Conservation (phyloP, 2,113 vertebrate genomes). For the Camelus dromedarius region DNA sequence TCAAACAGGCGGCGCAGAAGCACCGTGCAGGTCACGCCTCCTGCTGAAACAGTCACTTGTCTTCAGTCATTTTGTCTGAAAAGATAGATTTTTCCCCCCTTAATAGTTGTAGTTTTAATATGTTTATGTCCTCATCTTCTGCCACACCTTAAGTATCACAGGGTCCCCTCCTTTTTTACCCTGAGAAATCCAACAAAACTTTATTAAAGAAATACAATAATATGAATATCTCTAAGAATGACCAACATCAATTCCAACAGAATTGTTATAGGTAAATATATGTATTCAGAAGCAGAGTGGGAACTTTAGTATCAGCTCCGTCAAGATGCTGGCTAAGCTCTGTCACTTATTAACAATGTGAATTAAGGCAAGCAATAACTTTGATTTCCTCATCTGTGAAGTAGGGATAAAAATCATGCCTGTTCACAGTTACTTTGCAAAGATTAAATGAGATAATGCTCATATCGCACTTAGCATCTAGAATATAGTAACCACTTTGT, state of each 20-base stretch:
- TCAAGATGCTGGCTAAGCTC: neutral
- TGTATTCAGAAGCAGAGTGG: neutral
- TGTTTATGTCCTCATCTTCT: neutral
- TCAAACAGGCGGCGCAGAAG: neutral
- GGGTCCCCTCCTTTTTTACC: neutral
- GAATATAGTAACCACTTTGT: neutral
- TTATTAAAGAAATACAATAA: neutral
- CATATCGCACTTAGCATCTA: neutral
- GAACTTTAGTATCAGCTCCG: neutral
- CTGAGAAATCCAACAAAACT: conserved; percentile 9
- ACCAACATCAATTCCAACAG: neutral
- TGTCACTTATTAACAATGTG: neutral
- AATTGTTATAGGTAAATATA: neutral
- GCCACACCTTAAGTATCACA: neutral
- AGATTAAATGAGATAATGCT: neutral
- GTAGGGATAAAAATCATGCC: neutral
- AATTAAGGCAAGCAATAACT: neutral
- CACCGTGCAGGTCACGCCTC: neutral
- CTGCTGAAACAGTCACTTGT: neutral
- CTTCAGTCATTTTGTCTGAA: neutral
- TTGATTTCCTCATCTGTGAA: neutral
- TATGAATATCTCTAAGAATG: neutral
- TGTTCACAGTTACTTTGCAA: neutral
- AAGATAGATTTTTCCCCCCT: neutral
- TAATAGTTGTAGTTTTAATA: neutral